These are phyloP conservation scores for Holothuria leucospilota DNA, from an alignment of 53 echinoderm and acorn worm genomes.

Conservation along the genomic window DNA sequence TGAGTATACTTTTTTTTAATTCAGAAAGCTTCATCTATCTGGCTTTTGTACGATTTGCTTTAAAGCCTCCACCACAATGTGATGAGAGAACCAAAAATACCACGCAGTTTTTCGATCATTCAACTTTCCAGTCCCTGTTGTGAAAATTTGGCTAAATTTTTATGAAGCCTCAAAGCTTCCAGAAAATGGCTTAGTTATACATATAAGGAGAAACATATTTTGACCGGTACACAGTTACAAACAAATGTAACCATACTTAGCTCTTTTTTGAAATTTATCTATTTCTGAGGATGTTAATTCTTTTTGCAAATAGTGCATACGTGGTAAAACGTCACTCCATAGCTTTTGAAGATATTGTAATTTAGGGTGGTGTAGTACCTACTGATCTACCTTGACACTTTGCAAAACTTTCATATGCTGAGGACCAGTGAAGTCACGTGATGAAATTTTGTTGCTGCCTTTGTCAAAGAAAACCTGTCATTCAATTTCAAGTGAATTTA, in stretches of 20 bases:
- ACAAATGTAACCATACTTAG: neutral
- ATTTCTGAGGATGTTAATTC: neutral
- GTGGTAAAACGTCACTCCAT: neutral
- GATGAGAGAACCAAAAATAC: too few species aligned
- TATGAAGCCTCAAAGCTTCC: neutral
- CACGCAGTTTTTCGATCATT: too few species aligned
- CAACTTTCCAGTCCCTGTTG: constrained; percentile 26
- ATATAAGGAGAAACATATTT: constrained; percentile 30
- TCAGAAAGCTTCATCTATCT: too few species aligned
- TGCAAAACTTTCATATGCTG: constrained; percentile 24
- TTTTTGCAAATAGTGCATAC: neutral
- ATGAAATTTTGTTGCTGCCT: neutral
- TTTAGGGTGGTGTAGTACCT: constrained; percentile 12
- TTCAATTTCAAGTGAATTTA: neutral
- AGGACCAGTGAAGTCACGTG: constrained; percentile 29
- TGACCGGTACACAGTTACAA: neutral
- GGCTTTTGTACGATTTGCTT: too few species aligned
- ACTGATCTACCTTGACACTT: neutral
- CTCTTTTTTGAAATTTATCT: neutral
- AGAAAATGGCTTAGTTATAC: neutral
- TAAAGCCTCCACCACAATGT: too few species aligned
- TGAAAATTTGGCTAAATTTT: neutral
- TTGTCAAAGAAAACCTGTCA: constrained; percentile 33
- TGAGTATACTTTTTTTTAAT: too few species aligned
- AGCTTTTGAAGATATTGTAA: neutral